Conservation (phyloP, 2,113 vertebrate genomes). For the Tor tambroides region DNA sequence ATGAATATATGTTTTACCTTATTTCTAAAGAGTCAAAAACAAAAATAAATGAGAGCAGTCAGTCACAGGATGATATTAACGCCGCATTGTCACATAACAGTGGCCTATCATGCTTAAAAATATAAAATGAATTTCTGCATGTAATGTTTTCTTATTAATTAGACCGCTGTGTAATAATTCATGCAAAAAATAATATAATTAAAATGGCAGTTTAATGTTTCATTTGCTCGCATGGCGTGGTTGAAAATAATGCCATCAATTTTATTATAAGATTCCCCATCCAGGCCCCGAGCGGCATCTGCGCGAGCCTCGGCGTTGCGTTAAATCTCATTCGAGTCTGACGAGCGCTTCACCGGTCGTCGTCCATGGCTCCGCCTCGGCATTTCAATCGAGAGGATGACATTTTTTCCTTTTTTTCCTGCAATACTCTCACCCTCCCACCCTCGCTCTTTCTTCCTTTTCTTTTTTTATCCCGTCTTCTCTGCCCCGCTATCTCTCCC, state of each 20-base stretch:
- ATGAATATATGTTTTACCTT: neutral
- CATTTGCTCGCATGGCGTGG: conserved; percentile 46
- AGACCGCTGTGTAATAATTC: conserved; percentile 49
- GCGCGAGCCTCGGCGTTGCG: conserved; percentile 75
- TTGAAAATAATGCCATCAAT: conserved; percentile 27
- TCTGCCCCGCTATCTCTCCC: conserved; percentile 66
- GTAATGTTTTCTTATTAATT: conserved; percentile 19
- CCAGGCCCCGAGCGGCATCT: conserved; percentile 68
- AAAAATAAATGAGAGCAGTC: conserved; percentile 11
- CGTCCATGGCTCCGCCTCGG: conserved; percentile 77
- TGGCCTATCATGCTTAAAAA: conserved; percentile 32
- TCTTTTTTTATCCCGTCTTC: conserved; percentile 75
- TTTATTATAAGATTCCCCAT: conserved; percentile 69
- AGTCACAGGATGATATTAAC: neutral
- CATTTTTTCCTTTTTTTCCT: conserved; percentile 80
- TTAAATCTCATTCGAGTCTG: conserved; percentile 66
- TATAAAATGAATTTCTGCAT: neutral
- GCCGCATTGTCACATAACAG: conserved; percentile 18
- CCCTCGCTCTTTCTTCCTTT: conserved; percentile 72
- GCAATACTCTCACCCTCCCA: conserved; percentile 72
- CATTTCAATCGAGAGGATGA: conserved; percentile 73
- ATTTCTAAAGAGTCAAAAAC: neutral
- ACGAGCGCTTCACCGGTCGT: conserved; percentile 68
- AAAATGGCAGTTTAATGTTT: conserved; percentile 37
- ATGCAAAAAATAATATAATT: conserved; percentile 36